These are phyloP conservation scores for Hoplostethus mediterraneus DNA, from an alignment of 2,797 vertebrate genomes.

Conservation along the genomic window DNA sequence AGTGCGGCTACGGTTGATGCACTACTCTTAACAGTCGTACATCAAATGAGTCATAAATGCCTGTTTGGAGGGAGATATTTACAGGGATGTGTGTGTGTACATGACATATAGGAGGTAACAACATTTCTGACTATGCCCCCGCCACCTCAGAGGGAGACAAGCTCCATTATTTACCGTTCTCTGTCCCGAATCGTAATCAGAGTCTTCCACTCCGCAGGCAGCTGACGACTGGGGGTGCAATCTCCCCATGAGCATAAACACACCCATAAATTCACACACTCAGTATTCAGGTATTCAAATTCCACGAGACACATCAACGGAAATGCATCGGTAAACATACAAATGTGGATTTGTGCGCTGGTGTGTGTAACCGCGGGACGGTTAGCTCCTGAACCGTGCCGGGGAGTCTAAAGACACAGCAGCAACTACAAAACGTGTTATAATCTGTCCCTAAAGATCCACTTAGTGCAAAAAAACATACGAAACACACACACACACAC, in stretches of 20 bases:
- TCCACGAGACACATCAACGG: slow-evolving; percentile 46
- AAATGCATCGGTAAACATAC: slow-evolving; percentile 48
- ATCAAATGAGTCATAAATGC: slow-evolving; percentile 72
- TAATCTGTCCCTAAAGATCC: slow-evolving; percentile 37
- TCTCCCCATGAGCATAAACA: slow-evolving; percentile 79
- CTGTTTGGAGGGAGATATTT: slow-evolving; percentile 68
- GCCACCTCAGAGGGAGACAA: slow-evolving; percentile 67
- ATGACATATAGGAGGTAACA: slow-evolving; percentile 49
- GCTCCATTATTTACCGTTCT: slow-evolving; percentile 80
- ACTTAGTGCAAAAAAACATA: slow-evolving; percentile 23
- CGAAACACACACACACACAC: not conserved
- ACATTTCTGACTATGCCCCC: slow-evolving; percentile 58
- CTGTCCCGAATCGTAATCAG: slow-evolving; percentile 82
- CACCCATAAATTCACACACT: slow-evolving; percentile 79
- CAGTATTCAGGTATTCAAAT: slow-evolving; percentile 76
- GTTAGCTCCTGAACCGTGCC: slow-evolving; percentile 30
- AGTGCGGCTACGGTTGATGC: slow-evolving; percentile 56
- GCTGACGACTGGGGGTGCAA: slow-evolving; percentile 76
- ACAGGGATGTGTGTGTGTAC: slow-evolving; percentile 49
- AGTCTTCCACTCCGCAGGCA: slow-evolving; percentile 74
- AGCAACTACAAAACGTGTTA: slow-evolving; percentile 27
- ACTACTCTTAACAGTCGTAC: slow-evolving; percentile 62
- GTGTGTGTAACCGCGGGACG: slow-evolving; percentile 30
- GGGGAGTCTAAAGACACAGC: slow-evolving; percentile 37
- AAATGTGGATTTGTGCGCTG: slow-evolving; percentile 31